phyloP scores from a whole-genome alignment of 2,888 invertebrate genomes.

The Hecatera dysodea region DNA sequence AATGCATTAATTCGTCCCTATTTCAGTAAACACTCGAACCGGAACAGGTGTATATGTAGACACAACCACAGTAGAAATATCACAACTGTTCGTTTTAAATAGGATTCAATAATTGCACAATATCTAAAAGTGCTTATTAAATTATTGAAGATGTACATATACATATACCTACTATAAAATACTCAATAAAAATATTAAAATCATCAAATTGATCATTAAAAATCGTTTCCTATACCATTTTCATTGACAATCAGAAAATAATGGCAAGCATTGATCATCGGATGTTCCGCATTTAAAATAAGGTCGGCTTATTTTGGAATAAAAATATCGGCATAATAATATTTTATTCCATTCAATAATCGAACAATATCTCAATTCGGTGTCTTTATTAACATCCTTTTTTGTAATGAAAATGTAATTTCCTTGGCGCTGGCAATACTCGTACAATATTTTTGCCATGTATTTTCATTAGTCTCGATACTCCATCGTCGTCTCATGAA shows the following conservation, averaged over 20 bases:
- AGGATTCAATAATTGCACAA: constrained; percentile 1
- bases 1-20: neutral
- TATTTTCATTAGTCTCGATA: constrained; percentile 9
- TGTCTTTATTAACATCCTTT: constrained; percentile 17
- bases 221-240: constrained; percentile 17
- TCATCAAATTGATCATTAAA: constrained; percentile 16
- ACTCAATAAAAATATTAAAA: constrained; percentile 32
- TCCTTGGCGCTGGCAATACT: constrained; percentile 6
- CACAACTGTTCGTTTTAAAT: neutral
- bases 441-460: constrained; percentile 5
- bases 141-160: constrained; percentile 37
- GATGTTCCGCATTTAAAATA: constrained; percentile 35
- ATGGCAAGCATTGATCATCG: constrained; percentile 30
- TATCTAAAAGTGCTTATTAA: constrained; percentile 14
- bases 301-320: constrained; percentile 28
- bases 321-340: constrained; percentile 16
- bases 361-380: constrained; percentile 34
- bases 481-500: constrained; percentile 25
- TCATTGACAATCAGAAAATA: constrained; percentile 35
- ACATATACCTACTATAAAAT: neutral
- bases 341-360: constrained; percentile 29
- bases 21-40: neutral
- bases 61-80: too few species aligned
- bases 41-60: too few species aligned
- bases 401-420: constrained; percentile 39